Evolutionary conservation across 2,888 invertebrate genomes (phyloP), one percentile per base, ranked within the genome.

Genomic region (Trypoxylon attenuatum): DNA sequence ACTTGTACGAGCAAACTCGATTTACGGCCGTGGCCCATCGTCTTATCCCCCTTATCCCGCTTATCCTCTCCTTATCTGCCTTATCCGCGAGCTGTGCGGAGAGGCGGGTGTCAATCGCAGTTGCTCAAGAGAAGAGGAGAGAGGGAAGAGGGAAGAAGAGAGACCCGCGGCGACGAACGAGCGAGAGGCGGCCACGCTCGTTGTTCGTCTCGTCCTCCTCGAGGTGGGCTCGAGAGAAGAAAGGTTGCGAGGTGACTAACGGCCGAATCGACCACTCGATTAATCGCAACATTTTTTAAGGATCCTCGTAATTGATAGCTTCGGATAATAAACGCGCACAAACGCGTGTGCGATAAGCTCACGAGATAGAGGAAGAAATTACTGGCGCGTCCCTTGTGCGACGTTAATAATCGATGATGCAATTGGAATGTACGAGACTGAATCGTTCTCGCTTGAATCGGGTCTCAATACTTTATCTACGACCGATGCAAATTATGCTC

Each of bases 241-340:
- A 54, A 54, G 19, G 68, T 68, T 63, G 54, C 39, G 19, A 46
- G 63, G 67, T 73, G 68, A 73, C 68, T 73, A 75, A 73, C 71
- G 75, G 53, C 41, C 71, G 67, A 68, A 60, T 64, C 63, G 68
- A 47, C 54, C 25, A 68, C 25, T 41, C 72, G 64, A 61, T 64
- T 75, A 73, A 73, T 73, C 55, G 72, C 64, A 41, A 59, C 25
- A 52, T 33, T 68, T 73, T 68, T 67, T 59, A 70, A 56, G 61
- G 63, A 61, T 57, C 55, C 68, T 6, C 42, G 61, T 73, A 73
- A 73, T 73, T 75, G 76, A 73, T 76, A 73, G 76, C 68, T 54
- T 68, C 43, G 76, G 53, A 68, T 71, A 71, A 73, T 68, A 58
- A 75, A 72, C 71, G 60, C 39, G 47, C 47, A n/a, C n/a, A n/a